Conservation (phyloP, 1,140 invertebrate species). For the Bombus sylvicola region DNA sequence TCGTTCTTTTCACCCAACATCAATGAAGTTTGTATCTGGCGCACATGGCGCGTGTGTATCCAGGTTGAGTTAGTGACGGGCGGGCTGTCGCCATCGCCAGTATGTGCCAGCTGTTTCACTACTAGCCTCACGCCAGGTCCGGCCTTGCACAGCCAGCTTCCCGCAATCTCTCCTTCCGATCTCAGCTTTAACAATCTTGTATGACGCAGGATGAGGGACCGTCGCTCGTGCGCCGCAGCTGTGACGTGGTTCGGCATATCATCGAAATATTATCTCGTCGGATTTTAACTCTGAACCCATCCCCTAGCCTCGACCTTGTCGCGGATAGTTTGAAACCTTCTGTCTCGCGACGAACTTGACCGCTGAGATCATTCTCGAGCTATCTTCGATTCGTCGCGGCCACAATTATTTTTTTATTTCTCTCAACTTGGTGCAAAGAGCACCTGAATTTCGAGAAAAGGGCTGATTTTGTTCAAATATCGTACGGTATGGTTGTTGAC, state of each 20-base stretch:
- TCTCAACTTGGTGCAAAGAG: no score
- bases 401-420: no score
- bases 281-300: slow-evolving; percentile 74
- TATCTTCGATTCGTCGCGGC: no score
- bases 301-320: no score
- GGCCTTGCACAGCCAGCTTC: slow-evolving; percentile 24
- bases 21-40: slow-evolving; percentile 81
- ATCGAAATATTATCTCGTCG: slow-evolving; percentile 80
- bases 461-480: no score
- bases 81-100: slow-evolving; percentile 77
- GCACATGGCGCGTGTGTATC: slow-evolving; percentile 81
- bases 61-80: slow-evolving; percentile 81
- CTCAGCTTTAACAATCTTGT: slow-evolving; percentile 80
- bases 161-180: slow-evolving; percentile 31
- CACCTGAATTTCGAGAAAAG: no score
- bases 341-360: no score
- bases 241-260: slow-evolving; percentile 80
- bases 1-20: slow-evolving; percentile 77
- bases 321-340: no score
- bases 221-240: slow-evolving; percentile 77
- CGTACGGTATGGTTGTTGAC: no score
- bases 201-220: slow-evolving; percentile 73
- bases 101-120: slow-evolving; percentile 81
- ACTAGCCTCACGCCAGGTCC: slow-evolving; percentile 69
- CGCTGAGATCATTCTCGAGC: no score